Evolutionary conservation across 2,113 vertebrate species (phyloP).

Genomic region (Phycodurus eques): DNA sequence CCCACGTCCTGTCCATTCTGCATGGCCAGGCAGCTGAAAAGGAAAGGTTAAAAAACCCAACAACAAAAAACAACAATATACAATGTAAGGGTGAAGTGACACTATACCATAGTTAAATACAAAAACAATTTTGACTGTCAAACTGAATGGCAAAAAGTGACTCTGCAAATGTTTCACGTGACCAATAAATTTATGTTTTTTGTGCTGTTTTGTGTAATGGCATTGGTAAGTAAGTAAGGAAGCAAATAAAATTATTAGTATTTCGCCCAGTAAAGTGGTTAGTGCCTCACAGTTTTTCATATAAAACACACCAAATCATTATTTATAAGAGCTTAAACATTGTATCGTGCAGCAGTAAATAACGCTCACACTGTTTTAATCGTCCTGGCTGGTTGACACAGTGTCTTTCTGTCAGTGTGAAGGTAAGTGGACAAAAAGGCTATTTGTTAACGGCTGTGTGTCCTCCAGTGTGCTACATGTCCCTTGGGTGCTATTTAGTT

Average conservation of each 20-base stretch:
- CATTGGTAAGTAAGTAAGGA: not conserved
- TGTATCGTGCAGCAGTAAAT: not conserved
- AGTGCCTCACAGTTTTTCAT: not conserved
- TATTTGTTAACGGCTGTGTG: constrained; percentile 16
- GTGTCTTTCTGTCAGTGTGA: not conserved
- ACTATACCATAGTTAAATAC: too few species aligned
- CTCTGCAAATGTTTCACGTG: not conserved
- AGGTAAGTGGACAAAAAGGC: constrained; percentile 17
- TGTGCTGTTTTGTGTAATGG: not conserved
- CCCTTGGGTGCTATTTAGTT: constrained; percentile 23
- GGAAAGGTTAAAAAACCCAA: too few species aligned
- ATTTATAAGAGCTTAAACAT: not conserved
- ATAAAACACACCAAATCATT: not conserved
- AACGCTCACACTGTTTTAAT: not conserved
- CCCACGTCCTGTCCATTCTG: too few species aligned
- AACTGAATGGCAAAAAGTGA: not conserved
- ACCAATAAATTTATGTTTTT: not conserved
- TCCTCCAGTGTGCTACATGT: constrained; percentile 11
- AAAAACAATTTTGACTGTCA: not conserved
- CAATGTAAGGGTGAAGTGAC: too few species aligned
- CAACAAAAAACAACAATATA: too few species aligned
- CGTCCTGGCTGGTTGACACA: not conserved
- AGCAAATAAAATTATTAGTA: not conserved
- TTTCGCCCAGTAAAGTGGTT: not conserved
- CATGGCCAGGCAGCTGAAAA: too few species aligned